Evolutionary conservation across 2,797 vertebrate species (phyloP).

Genomic region (Distichodus sexfasciatus): DNA sequence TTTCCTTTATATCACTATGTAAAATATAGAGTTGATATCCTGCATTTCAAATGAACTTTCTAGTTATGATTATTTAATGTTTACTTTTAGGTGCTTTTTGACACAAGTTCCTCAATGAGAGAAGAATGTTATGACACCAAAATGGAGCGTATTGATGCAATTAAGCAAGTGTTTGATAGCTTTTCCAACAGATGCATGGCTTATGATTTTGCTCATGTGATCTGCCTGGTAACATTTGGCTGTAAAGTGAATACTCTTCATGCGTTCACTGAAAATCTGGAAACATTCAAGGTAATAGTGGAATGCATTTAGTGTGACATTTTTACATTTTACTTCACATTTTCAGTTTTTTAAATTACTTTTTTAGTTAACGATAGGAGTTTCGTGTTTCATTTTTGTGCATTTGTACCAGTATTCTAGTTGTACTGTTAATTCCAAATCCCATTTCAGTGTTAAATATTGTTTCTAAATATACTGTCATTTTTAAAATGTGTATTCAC

Average conservation of each 20-base stretch:
- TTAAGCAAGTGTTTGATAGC: constrained; percentile 66
- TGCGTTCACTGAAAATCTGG: constrained; percentile 67
- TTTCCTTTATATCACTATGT: too few relatives aligned
- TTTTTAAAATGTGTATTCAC: too few relatives aligned
- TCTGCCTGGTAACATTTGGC: constrained; percentile 62
- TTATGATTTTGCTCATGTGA: constrained; percentile 63
- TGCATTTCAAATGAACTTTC: neutral
- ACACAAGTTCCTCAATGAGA: constrained; percentile 65
- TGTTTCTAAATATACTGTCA: too few relatives aligned
- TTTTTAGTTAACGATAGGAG: too few relatives aligned
- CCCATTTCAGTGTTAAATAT: too few relatives aligned
- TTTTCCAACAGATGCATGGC: constrained; percentile 66
- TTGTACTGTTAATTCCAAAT: too few relatives aligned
- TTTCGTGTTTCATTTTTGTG: too few relatives aligned
- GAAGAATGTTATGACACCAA: constrained; percentile 53
- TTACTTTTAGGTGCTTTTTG: constrained; percentile 59
- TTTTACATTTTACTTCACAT: too few relatives aligned
- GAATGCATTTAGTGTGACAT: too few relatives aligned
- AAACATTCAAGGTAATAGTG: constrained; percentile 67
- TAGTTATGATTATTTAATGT: neutral
- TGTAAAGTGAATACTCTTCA: constrained; percentile 58
- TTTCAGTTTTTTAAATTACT: too few relatives aligned
- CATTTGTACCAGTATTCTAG: too few relatives aligned
- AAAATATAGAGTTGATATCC: neutral
- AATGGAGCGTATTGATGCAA: constrained; percentile 58